phyloP scores from a whole-genome alignment of 2,797 vertebrate genomes.

The Notamacropus eugenii region DNA sequence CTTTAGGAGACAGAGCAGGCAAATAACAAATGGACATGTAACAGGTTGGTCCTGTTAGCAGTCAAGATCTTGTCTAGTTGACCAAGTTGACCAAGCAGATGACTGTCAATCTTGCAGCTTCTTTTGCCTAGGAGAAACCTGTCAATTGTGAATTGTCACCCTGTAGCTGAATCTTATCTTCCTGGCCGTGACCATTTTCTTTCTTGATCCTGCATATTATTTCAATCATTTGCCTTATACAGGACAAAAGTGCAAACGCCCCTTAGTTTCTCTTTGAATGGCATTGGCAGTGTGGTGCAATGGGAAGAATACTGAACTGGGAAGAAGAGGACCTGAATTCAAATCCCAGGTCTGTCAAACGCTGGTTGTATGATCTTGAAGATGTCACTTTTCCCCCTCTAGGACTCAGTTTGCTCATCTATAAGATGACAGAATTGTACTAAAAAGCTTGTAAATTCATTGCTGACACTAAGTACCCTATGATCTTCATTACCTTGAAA shows the following conservation, averaged over 20 bases:
- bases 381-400: not conserved
- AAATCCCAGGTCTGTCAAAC: not conserved
- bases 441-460: not conserved
- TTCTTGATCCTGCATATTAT: not conserved
- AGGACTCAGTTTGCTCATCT: not conserved
- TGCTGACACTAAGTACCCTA: not conserved
- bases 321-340: not conserved
- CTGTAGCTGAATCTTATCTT: not conserved
- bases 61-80: not conserved
- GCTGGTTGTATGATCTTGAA: not conserved
- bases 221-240: not conserved
- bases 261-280: not conserved
- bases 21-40: not conserved
- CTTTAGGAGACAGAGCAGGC: not conserved
- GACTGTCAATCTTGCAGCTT: not conserved
- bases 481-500: not conserved
- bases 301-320: not conserved
- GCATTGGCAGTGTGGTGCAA: not conserved
- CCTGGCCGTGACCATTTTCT: not conserved
- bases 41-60: not conserved
- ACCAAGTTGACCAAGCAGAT: not conserved
- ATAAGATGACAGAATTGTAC: not conserved
- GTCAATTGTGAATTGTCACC: not conserved
- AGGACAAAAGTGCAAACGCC: not conserved
- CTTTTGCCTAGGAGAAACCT: not conserved